Conservation (phyloP, 2,888 invertebrate genomes). For the Agonopterix heracliana region DNA sequence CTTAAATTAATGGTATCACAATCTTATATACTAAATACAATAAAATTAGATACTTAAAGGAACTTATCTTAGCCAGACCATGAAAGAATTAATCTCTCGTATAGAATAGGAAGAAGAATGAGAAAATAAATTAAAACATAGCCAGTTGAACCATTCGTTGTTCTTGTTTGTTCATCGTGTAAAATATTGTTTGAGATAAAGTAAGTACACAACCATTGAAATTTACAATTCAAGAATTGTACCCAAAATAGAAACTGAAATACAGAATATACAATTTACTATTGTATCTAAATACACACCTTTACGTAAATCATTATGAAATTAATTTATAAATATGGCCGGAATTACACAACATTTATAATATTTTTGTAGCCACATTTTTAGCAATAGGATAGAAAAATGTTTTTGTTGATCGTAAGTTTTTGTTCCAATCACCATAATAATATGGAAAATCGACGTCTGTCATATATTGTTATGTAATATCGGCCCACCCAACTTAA, state of each 20-base stretch:
- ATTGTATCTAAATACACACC: constrained; percentile 3
- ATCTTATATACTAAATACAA: constrained; percentile 63
- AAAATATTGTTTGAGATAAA: constrained; percentile 25
- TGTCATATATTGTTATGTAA: too few species aligned
- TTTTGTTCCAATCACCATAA: too few species aligned
- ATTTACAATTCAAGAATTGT: constrained; percentile 42
- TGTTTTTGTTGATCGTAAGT: too few species aligned
- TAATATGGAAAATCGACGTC: too few species aligned
- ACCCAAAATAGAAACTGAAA: constrained; percentile 27
- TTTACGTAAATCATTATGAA: constrained; percentile 23
- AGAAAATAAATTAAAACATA: constrained; percentile 36
- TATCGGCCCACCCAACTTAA: constrained; percentile 3
- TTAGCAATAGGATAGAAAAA: too few species aligned
- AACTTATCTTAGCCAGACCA: constrained; percentile 69
- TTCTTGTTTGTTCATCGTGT: constrained; percentile 6
- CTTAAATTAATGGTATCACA: constrained; percentile 74
- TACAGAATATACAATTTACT: constrained; percentile 5
- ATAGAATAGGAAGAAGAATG: constrained; percentile 24
- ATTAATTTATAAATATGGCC: constrained; percentile 14
- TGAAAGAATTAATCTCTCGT: constrained; percentile 48
- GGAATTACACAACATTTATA: too few species aligned
- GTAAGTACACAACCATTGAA: constrained; percentile 73
- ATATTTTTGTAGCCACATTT: too few species aligned
- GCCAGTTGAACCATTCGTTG: constrained; percentile 34
- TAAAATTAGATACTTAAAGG: constrained; percentile 56